These are phyloP conservation scores for Epizoanthus illoricatus DNA, from an alignment of 92 coral and sea anemone genomes.

Conservation along the genomic window DNA sequence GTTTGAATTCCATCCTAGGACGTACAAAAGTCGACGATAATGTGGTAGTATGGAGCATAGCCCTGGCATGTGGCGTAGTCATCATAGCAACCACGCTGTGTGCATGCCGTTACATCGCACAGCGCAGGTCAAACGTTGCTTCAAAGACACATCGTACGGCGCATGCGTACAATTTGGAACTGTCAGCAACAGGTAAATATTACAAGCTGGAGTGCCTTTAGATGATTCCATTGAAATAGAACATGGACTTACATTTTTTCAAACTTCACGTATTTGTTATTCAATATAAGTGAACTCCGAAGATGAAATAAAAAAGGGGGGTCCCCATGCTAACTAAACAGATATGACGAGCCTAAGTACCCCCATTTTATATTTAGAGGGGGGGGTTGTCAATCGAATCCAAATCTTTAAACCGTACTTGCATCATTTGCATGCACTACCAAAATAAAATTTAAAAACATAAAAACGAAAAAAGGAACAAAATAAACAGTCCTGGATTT, in stretches of 20 bases:
- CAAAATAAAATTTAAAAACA: no score
- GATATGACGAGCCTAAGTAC: background rate
- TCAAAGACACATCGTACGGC: background rate
- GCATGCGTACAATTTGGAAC: background rate
- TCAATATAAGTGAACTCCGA: no score
- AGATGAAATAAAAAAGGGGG: background rate
- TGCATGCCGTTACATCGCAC: slow-evolving; percentile 1
- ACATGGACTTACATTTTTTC: no score
- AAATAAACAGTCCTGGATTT: no score
- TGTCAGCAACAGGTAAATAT: slow-evolving; percentile 13
- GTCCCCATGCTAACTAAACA: background rate
- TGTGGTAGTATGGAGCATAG: background rate
- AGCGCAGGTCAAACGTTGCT: background rate
- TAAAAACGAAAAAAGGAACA: no score
- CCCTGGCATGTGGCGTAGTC: slow-evolving; percentile 8
- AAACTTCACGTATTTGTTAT: no score
- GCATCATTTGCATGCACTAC: no score
- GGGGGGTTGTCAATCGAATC: no score
- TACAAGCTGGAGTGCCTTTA: no score
- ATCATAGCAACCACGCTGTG: slow-evolving; percentile 6
- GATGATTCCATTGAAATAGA: no score
- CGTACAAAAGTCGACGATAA: background rate
- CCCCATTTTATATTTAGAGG: no score
- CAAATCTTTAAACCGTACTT: no score
- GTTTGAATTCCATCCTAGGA: background rate